Percentiles rank a stretch among this genome's conserved stretches.
Conservation (phyloP, 2,797 vertebrate genomes). For the Lateolabrax maculatus region DNA sequence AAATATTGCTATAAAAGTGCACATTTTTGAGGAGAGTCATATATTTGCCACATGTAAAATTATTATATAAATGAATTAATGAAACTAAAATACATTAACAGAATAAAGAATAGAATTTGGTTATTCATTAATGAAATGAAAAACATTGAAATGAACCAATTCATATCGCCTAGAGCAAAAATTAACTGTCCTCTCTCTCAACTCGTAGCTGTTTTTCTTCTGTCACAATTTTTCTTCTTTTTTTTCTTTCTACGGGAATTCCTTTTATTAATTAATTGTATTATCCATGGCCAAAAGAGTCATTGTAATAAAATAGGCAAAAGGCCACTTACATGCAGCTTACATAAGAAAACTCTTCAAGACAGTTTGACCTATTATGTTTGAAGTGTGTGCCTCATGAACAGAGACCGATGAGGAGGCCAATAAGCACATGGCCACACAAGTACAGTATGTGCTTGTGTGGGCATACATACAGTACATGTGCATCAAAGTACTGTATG, state of each 20-base stretch:
- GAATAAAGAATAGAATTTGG: background rate
- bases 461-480: slow-evolving; percentile 9
- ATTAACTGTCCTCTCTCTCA: slow-evolving; percentile 5
- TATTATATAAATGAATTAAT: background rate
- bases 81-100: background rate
- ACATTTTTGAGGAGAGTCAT: background rate
- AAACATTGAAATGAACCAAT: slow-evolving; percentile 20
- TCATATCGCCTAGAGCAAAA: slow-evolving; percentile 22
- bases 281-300: background rate
- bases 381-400: slow-evolving; percentile 48
- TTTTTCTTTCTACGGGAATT: slow-evolving; percentile 1
- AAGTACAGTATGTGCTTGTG: slow-evolving; percentile 5
- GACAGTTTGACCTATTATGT: slow-evolving; percentile 58
- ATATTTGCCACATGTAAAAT: accelerated
- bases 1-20: background rate
- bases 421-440: slow-evolving; percentile 18
- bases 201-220: slow-evolving; percentile 2
- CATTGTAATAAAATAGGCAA: background rate
- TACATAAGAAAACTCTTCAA: slow-evolving; percentile 38
- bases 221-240: background rate
- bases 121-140: slow-evolving; percentile 33
- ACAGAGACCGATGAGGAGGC: slow-evolving; percentile 15
- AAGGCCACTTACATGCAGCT: slow-evolving; percentile 28
- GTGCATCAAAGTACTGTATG: slow-evolving; percentile 22
- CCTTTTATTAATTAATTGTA: background rate